A percentile compares a stretch with the other conserved stretches of the same genome.
phyloP scores from a whole-genome alignment of 2,113 vertebrate species.

The Rhea americana region DNA sequence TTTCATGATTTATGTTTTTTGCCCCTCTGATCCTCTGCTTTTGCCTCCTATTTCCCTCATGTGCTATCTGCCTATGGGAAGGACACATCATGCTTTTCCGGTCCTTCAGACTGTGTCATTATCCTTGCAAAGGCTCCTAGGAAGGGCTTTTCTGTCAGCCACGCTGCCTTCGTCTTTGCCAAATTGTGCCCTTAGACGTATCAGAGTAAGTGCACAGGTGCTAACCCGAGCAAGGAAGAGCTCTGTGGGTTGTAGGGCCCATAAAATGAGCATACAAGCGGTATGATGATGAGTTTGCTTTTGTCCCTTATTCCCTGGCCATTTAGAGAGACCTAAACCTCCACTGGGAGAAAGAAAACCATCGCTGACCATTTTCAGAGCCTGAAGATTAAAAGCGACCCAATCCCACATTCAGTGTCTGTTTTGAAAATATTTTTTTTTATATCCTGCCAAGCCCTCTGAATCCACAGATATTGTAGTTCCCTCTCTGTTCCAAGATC shows the following conservation, averaged over 20 bases:
- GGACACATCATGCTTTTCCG: background rate
- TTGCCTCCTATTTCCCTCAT: background rate
- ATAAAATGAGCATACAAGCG: background rate
- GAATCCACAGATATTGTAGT: background rate
- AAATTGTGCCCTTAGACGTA: background rate
- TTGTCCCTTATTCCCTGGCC: background rate
- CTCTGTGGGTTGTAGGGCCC: background rate
- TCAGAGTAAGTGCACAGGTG: background rate
- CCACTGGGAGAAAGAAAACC: background rate
- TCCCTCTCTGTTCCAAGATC: background rate
- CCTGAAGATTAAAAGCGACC: background rate
- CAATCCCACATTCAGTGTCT: background rate
- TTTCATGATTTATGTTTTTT: background rate
- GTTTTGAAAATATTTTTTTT: background rate
- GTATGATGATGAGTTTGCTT: background rate
- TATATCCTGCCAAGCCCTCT: background rate
- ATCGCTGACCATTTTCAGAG: background rate
- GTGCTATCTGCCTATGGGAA: background rate
- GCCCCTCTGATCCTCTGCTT: background rate
- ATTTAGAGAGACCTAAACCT: background rate
- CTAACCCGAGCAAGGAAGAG: background rate
- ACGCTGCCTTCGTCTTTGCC: background rate
- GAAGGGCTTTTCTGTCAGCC: slow-evolving; percentile 8
- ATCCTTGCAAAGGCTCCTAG: background rate
- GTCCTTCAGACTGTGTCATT: background rate